Evolutionary conservation across 2,113 vertebrate species (phyloP).

Genomic region (Vimba vimba): DNA sequence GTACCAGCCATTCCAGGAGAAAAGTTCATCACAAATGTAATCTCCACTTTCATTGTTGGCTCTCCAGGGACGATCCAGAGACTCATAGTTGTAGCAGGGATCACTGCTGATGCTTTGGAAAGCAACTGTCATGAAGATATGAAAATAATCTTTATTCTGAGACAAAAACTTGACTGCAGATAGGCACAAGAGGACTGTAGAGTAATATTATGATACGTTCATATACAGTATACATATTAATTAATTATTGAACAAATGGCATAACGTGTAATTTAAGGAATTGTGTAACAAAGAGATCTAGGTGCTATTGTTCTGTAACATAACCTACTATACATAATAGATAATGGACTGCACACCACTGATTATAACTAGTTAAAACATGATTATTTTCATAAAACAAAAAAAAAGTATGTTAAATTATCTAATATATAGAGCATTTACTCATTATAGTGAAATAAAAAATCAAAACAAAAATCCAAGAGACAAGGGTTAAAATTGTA

Average conservation of each 20-base stretch:
- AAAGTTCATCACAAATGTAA: rapidly evolving
- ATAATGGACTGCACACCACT: too few relatives aligned
- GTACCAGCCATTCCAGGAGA: slow-evolving; percentile 52
- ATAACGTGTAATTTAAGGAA: too few relatives aligned
- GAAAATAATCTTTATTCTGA: too few relatives aligned
- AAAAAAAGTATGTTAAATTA: not conserved
- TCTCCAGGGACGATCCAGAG: slow-evolving; percentile 37
- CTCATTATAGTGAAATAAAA: not conserved
- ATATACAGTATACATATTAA: too few relatives aligned
- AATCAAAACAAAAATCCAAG: not conserved
- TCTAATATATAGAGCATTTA: too few relatives aligned
- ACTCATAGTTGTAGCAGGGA: slow-evolving; percentile 29
- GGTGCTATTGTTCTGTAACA: too few relatives aligned
- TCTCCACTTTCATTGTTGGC: slow-evolving; percentile 3
- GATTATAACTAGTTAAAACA: not conserved
- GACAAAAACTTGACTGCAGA: too few relatives aligned
- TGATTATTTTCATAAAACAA: not conserved
- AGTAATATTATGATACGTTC: too few relatives aligned
- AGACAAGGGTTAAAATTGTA: not conserved
- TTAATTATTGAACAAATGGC: too few relatives aligned
- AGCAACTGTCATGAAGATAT: slow-evolving; percentile 12
- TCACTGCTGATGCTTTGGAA: slow-evolving; percentile 13
- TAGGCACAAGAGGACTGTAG: too few relatives aligned
- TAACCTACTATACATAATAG: too few relatives aligned
- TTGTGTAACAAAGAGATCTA: too few relatives aligned